These are phyloP conservation scores for Spisula solida DNA, from an alignment of 2,888 invertebrate genomes.

Conservation along the genomic window DNA sequence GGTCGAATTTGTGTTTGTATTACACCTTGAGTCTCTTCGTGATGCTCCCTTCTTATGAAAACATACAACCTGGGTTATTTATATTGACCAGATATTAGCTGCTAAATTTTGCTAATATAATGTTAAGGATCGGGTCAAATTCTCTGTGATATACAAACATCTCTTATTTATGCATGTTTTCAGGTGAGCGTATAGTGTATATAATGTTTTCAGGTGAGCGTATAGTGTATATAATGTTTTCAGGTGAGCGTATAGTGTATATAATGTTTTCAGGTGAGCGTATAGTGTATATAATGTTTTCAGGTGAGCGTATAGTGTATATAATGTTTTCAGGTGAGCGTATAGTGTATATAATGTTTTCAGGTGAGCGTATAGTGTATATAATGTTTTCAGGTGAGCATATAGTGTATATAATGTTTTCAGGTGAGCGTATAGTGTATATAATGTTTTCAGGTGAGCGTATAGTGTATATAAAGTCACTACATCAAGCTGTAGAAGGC, in stretches of 20 bases:
- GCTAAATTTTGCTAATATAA: too few relatives aligned
- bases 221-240: conserved; percentile 79
- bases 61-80: too few relatives aligned
- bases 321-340: conserved; percentile 82
- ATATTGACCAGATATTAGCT: too few relatives aligned
- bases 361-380: conserved; percentile 79
- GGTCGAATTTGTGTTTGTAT: too few relatives aligned
- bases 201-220: conserved; percentile 82
- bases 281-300: conserved; percentile 79
- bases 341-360: conserved; percentile 79
- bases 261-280: conserved; percentile 82
- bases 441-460: conserved; percentile 76
- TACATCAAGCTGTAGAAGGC: conserved; percentile 82
- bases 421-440: conserved; percentile 79
- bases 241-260: conserved; percentile 79
- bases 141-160: too few relatives aligned
- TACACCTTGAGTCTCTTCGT: too few relatives aligned
- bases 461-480: conserved; percentile 79
- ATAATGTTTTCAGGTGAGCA: conserved; percentile 82
- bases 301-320: conserved; percentile 79
- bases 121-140: too few relatives aligned
- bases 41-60: too few relatives aligned
- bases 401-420: conserved; percentile 79
- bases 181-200: conserved; percentile 76
- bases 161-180: too few relatives aligned